These are phyloP conservation scores for Hippocampus guttulatus DNA, from an alignment of 2,113 vertebrate genomes.

Conservation along the genomic window DNA sequence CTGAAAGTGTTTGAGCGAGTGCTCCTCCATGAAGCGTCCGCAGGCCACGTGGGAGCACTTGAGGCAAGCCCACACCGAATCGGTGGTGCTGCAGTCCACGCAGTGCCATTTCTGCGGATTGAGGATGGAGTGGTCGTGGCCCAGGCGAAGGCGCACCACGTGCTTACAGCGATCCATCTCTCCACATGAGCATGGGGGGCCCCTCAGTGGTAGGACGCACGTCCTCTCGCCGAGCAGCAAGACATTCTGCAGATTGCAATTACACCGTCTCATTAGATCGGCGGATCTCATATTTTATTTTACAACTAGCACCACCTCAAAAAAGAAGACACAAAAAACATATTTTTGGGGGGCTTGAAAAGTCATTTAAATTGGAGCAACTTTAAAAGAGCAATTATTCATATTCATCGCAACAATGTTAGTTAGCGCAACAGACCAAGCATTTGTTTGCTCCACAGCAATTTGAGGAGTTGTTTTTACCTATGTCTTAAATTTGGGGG, in stretches of 20 bases:
- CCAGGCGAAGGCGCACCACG: conserved; percentile 90
- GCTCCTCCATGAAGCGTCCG: conserved; percentile 91
- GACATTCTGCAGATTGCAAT: conserved; percentile 54
- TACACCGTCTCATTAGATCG: background rate
- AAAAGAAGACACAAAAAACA: no score
- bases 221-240: conserved; percentile 53
- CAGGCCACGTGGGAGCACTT: conserved; percentile 97
- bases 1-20: conserved; percentile 89
- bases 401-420: no score
- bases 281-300: background rate
- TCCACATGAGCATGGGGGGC: conserved; percentile 67
- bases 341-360: no score
- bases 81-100: conserved; percentile 86
- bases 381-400: no score
- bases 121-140: conserved; percentile 96
- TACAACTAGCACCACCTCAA: background rate
- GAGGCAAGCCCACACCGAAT: conserved; percentile 96
- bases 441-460: no score
- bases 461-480: no score
- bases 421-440: no score
- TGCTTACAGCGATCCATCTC: conserved; percentile 98
- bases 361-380: no score
- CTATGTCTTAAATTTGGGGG: no score
- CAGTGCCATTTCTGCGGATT: conserved; percentile 98
- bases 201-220: conserved; percentile 68